phyloP scores from a whole-genome alignment of 2,888 invertebrate genomes.

The Apotomis capreana region DNA sequence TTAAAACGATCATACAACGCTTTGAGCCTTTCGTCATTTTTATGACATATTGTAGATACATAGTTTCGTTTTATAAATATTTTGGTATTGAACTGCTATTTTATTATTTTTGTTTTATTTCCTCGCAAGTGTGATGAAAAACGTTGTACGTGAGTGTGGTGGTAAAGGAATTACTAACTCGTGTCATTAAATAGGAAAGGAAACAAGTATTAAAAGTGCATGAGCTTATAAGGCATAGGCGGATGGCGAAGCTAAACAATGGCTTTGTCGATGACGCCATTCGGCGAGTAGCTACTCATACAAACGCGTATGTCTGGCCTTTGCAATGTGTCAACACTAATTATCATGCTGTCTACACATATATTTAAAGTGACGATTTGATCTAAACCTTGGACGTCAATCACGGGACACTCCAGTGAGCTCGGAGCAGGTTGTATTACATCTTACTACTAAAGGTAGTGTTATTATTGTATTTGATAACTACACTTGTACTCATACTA shows the following conservation, averaged over 20 bases:
- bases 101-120: not conserved
- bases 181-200: not conserved
- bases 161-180: too few relatives aligned
- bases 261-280: constrained; percentile 52
- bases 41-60: too few relatives aligned
- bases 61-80: too few relatives aligned
- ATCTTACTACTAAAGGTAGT: not conserved
- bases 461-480: too few relatives aligned
- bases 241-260: constrained; percentile 50
- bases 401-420: not conserved
- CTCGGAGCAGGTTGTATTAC: constrained; percentile 5
- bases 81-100: too few relatives aligned
- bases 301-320: constrained; percentile 1
- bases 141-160: too few relatives aligned
- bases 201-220: not conserved
- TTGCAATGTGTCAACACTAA: constrained; percentile 16
- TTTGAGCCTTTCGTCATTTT: too few relatives aligned
- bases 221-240: constrained; percentile 24
- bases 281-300: constrained; percentile 3
- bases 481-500: too few relatives aligned
- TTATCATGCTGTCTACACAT: constrained; percentile 16
- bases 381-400: constrained; percentile 30
- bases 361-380: constrained; percentile 20
- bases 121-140: not conserved
- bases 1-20: too few relatives aligned